A percentile compares a stretch with the other conserved stretches of the same genome.
phyloP scores from a whole-genome alignment of 2,113 vertebrate species.

The Odocoileus virginianus region DNA sequence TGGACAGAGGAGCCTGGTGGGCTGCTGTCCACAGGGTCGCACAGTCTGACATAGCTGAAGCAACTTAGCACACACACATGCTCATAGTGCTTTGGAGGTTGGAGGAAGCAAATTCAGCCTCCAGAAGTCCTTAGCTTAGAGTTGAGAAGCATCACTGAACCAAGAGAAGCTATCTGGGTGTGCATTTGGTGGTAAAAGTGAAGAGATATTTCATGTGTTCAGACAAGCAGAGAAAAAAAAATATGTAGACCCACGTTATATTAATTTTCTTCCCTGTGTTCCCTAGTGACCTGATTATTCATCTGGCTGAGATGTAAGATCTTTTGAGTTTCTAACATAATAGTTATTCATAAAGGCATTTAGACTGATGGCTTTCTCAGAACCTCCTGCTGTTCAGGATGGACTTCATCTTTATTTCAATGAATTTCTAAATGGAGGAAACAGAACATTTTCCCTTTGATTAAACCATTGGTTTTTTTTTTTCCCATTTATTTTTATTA shows the following conservation, averaged over 20 bases:
- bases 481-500: too few species aligned
- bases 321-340: constrained; percentile 38
- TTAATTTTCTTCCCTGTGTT: neutral
- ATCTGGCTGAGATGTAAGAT: constrained; percentile 40
- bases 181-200: neutral
- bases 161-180: neutral
- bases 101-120: neutral
- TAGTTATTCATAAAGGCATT: constrained; percentile 52
- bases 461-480: constrained; percentile 55
- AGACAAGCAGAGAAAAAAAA: neutral
- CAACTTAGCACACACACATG: neutral
- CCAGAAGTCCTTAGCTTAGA: neutral
- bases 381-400: constrained; percentile 27
- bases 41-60: neutral
- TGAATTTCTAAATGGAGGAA: constrained; percentile 67
- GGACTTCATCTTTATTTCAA: constrained; percentile 65
- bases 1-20: neutral
- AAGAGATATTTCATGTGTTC: neutral
- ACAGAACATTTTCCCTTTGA: constrained; percentile 55
- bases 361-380: constrained; percentile 54
- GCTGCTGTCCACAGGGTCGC: neutral
- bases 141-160: neutral
- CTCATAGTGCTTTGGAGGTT: neutral
- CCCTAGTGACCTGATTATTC: constrained; percentile 28
- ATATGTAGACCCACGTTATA: neutral